Percentiles rank a stretch among this genome's conserved stretches.
Conservation (phyloP, 2,797 vertebrate species). For the Hyperoplus immaculatus region DNA sequence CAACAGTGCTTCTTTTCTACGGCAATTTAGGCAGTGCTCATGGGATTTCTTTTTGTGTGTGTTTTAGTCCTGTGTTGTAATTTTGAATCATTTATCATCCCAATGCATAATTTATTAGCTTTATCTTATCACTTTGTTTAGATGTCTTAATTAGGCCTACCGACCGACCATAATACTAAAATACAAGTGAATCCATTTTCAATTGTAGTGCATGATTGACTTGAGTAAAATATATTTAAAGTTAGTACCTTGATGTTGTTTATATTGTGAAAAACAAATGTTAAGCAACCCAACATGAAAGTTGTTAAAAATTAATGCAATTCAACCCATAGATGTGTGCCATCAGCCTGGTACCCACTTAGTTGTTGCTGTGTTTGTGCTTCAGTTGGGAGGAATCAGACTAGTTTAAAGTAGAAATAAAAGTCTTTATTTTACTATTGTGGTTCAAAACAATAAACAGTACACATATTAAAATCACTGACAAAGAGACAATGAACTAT, state of each 20-base stretch:
- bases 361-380: background rate
- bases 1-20: background rate
- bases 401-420: background rate
- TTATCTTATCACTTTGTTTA: background rate
- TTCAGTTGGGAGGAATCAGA: background rate
- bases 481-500: background rate
- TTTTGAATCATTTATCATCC: constrained; percentile 28
- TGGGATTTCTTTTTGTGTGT: background rate
- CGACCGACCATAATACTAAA: background rate
- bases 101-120: constrained; percentile 24
- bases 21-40: background rate
- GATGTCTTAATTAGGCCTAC: background rate
- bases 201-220: background rate
- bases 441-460: background rate
- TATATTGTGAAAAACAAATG: background rate
- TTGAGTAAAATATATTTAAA: background rate
- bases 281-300: background rate
- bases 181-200: background rate
- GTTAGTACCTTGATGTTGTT: background rate
- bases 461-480: background rate
- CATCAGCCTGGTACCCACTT: background rate
- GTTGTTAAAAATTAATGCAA: background rate
- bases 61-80: background rate
- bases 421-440: background rate
- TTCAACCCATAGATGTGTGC: background rate